Base-by-base conservation (phyloP, 2,113 vertebrate genomes). In the Corvus moneduloides region DNA sequence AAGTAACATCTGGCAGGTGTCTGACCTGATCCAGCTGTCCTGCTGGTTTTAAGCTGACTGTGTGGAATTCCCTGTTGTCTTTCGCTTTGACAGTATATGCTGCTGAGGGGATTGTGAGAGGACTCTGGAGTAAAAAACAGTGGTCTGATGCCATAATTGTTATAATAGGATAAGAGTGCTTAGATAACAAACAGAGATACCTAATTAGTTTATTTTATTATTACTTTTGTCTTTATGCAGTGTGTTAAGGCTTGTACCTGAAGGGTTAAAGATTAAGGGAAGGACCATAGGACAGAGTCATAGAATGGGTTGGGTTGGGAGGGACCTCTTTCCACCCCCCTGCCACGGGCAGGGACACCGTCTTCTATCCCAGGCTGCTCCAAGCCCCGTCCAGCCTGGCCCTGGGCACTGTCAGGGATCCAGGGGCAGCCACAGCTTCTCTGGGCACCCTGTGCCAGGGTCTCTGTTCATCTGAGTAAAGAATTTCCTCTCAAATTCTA, bases 341-440 rank as follows among this genome's bases (percentile, higher is more conserved):
- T 22, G 16, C 37, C 48, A 27, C 7, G 7, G 33, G 3, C 23
- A 68, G 46, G 48, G 62, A 48, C 55, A 55, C 17, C 48, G 55
- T 6, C 55, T 26, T 32, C 41, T 2, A 0, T 6, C 6, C 41
- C 79, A 63, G 41, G 26, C 0, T 49, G 26, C 1, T 76, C 55
- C 63, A 48, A 69, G 30, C 10, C 48, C 71, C 8, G 2, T 27
- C 48, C 55, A 71, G 0, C 56, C 49, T 77, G 72, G 10, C 35
- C 35, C 37, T 13, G 79, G 35, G 0, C 63, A 55, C 21, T 77
- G 0, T 4, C 63, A 76, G 48, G 63, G 56, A 16, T 63, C 49
- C 49, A 48, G 72, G 35, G 22, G 15, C 56, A 77, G 41, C 63
- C 55, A 19, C 71, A 76, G 55, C 79, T 62, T 0, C 63, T 69